These are phyloP conservation scores for Drosophila atripex DNA, from an alignment of 2,888 invertebrate genomes.

Conservation along the genomic window DNA sequence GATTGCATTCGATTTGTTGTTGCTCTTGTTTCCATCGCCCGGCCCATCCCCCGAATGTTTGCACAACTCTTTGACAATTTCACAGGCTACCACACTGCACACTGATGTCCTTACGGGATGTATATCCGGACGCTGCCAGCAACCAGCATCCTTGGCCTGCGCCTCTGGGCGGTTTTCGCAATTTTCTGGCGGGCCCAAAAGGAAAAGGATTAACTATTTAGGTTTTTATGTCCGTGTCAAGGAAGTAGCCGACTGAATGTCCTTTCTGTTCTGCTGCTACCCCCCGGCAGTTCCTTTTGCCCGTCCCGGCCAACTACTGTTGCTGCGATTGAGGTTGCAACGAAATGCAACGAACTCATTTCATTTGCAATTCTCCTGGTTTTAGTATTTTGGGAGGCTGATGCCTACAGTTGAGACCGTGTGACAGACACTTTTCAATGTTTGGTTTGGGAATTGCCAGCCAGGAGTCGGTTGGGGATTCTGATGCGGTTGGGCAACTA, in stretches of 20 bases:
- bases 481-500: not conserved
- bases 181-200: slow-evolving; percentile 50
- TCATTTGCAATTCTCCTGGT: slow-evolving; percentile 30
- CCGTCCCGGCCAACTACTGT: slow-evolving; percentile 15
- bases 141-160: slow-evolving; percentile 35
- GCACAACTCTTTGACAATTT: slow-evolving; percentile 77
- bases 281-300: slow-evolving; percentile 25
- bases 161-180: slow-evolving; percentile 45
- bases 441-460: slow-evolving; percentile 19
- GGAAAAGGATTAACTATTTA: slow-evolving; percentile 74
- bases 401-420: not conserved
- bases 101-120: not conserved
- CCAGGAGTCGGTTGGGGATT: slow-evolving; percentile 13
- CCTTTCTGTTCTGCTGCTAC: slow-evolving; percentile 5
- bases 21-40: slow-evolving; percentile 34
- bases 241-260: slow-evolving; percentile 62
- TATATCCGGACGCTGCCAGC: not conserved
- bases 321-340: slow-evolving; percentile 38
- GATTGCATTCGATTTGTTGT: slow-evolving; percentile 76
- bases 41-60: slow-evolving; percentile 44
- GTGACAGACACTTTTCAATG: slow-evolving; percentile 25
- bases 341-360: slow-evolving; percentile 34
- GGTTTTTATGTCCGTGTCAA: slow-evolving; percentile 56
- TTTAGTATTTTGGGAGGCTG: slow-evolving; percentile 20
- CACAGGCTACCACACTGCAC: slow-evolving; percentile 60